These are phyloP conservation scores for Anarhynchus alexandrinus DNA, from an alignment of 2,113 vertebrate genomes.

Conservation along the genomic window DNA sequence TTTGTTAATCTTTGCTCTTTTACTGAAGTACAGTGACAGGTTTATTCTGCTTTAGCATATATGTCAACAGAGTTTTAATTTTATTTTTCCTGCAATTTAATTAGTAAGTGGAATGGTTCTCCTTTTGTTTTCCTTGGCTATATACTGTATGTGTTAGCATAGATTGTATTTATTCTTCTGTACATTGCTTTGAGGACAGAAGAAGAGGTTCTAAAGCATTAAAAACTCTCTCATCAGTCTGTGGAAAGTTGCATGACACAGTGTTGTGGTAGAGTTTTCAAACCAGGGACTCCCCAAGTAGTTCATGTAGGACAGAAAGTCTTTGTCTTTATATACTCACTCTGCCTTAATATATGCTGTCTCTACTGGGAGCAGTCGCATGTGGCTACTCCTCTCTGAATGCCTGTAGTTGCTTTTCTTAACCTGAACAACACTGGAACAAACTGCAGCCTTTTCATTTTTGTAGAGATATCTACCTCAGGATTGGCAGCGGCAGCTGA, in stretches of 20 bases:
- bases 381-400: not conserved
- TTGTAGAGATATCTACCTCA: not conserved
- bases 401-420: not conserved
- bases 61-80: not conserved
- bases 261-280: not conserved
- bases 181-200: not conserved
- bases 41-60: not conserved
- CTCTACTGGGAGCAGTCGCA: not conserved
- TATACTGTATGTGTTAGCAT: not conserved
- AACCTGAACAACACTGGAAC: not conserved
- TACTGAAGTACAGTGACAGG: not conserved
- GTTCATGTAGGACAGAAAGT: not conserved
- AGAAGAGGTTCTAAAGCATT: not conserved
- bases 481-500: not conserved
- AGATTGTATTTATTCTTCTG: not conserved
- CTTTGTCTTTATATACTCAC: not conserved
- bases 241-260: not conserved
- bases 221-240: not conserved
- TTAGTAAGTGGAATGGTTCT: not conserved
- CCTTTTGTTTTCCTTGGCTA: not conserved
- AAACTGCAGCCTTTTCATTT: not conserved
- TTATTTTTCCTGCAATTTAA: not conserved
- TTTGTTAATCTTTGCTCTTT: not conserved
- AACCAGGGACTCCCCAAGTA: not conserved
- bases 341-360: not conserved